These are phyloP conservation scores for Tetragnatha versicolor DNA, from an alignment of 1,140 invertebrate genomes.

Conservation along the genomic window DNA sequence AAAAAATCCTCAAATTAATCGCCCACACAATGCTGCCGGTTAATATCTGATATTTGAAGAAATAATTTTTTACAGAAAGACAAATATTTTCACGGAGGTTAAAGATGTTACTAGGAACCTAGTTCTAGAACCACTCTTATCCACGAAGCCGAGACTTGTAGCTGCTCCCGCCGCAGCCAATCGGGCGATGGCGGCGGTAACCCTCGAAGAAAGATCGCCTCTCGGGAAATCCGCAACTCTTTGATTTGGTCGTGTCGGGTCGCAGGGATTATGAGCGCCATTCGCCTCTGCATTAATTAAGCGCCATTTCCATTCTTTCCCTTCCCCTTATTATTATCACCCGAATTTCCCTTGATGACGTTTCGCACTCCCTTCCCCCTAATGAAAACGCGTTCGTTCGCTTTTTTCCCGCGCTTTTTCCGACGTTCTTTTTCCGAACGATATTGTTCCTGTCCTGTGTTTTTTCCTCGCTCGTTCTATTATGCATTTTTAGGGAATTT, in stretches of 20 bases:
- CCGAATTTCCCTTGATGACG: conserved; percentile 53
- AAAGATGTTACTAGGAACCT: no score
- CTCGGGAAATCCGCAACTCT: conserved; percentile 52
- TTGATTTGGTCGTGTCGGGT: conserved; percentile 54
- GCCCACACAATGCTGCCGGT: no score
- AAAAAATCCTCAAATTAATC: no score
- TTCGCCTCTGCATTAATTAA: conserved; percentile 53
- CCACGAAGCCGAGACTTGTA: no score
- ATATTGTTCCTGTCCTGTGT: neutral
- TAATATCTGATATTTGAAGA: no score
- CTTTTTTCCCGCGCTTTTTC: conserved; percentile 28
- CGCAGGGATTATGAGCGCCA: conserved; percentile 52
- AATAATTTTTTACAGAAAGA: no score
- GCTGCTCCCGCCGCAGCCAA: neutral
- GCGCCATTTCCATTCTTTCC: no score
- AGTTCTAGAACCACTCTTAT: no score
- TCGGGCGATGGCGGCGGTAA: conserved; percentile 24
- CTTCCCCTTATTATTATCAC: conserved; percentile 48
- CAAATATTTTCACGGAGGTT: no score
- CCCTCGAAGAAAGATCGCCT: conserved; percentile 31
- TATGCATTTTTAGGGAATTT: neutral
- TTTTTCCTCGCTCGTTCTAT: neutral
- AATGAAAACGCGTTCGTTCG: conserved; percentile 49
- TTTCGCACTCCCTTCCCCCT: neutral
- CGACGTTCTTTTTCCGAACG: neutral